These are phyloP conservation scores for Gracilinanus agilis DNA, from an alignment of 2,113 vertebrate genomes.

Conservation along the genomic window DNA sequence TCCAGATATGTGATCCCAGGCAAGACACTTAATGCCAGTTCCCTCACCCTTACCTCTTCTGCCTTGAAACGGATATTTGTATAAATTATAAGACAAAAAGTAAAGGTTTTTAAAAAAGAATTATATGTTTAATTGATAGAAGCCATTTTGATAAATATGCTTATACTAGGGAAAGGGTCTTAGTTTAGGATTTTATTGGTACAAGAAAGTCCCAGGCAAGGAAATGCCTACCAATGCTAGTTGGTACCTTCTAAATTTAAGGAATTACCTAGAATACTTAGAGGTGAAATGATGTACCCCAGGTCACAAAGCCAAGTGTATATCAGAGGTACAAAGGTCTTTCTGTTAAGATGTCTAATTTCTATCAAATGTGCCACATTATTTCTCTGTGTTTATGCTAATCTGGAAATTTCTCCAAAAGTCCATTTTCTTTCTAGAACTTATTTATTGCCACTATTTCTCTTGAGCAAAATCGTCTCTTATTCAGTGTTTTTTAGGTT, in stretches of 20 bases:
- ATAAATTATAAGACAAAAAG: no score
- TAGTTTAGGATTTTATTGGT: neutral
- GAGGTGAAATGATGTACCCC: neutral
- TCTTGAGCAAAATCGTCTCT: neutral
- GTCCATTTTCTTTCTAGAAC: neutral
- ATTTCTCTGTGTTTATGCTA: neutral
- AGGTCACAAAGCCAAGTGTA: neutral
- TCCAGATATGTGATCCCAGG: no score
- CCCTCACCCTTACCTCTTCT: no score
- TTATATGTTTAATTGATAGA: neutral
- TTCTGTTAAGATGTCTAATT: neutral
- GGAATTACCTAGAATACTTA: neutral
- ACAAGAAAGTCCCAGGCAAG: neutral
- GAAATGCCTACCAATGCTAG: neutral
- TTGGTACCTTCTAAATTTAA: neutral
- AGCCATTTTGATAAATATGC: no score
- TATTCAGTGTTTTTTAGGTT: neutral
- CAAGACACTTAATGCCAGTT: no score
- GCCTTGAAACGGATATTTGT: no score
- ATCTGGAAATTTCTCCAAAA: neutral
- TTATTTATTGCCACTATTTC: neutral
- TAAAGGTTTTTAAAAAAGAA: no score
- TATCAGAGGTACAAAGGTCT: neutral
- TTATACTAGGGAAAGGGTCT: neutral
- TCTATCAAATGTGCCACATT: neutral